Base-by-base conservation (phyloP, 2,113 vertebrate genomes). In the Psettodes erumei region DNA sequence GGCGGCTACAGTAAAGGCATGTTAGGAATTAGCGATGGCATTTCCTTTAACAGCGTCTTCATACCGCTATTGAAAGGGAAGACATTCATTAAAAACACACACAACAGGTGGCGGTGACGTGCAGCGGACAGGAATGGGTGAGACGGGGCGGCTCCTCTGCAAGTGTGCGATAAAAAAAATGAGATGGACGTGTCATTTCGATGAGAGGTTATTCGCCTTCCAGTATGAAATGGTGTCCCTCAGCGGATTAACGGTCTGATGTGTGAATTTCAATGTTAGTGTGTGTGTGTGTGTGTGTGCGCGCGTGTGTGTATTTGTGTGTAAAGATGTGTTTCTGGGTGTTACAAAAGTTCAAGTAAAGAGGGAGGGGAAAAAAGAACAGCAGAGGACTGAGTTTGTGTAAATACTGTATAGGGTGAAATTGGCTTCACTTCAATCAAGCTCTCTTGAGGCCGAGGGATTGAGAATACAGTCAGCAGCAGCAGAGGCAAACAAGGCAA, bases 361-460 rank as follows among this genome's bases (percentile, higher is more conserved):
- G 70, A 60, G 19, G 27, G 45, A 65, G 32, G 58, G 4, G 15
- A 37, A 6, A 55, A 35, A 27, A 37, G 47, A 56, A 18, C 70
- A 81, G 65, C 54, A 65, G 54, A 71, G 64, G 70, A 81, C 58
- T 30, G 56, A 75, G 78, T 89, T 81, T 86, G 84, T 84, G 83
- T 88, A 90, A 93, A 91, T 87, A 84, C 72, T 84, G 80, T 54
- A 86, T 87, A 88, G 63, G 82, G 65, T 76, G 84, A 90, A 90
- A 90, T 84, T 93, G 90, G 84, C 83, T 81, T 84, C 89, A 87
- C 88, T 91, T 92, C 92, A 93, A 88, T 93, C 89, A 89, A 63
- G 82, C 77, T 85, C 87, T 86, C 80, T 87, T 62, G 82, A 91
- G 86, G 87, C 83, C 50, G 48, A 82, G 79, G 81, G 86, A 90